Evolutionary conservation across 2,113 vertebrate genomes (phyloP), one percentile per base, ranked within the genome.

Genomic region (Lasiurus cinereus): DNA sequence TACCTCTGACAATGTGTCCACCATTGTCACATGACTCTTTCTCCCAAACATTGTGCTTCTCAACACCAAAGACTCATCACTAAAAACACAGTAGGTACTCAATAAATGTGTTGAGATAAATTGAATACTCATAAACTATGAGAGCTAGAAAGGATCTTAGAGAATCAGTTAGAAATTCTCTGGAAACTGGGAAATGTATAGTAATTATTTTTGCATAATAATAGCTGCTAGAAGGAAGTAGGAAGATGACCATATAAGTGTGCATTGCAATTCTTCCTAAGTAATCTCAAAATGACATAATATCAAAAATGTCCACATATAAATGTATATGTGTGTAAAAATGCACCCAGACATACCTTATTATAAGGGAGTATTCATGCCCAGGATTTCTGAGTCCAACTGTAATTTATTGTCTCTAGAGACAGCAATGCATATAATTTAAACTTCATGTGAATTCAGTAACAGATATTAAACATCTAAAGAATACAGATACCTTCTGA

Each of bases 401-500:
- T 83, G 36, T 29, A 84, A 84, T 69, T 86, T 69, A 83, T 33
- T 18, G 3, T 66, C 50, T 93, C 77, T 69, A 39, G 39, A 91
- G 50, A 90, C 31, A 80, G 6, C 9, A 50, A 90, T 86, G 39
- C 27, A 77, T 13, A 46, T 21, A 46, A 78, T 54, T 90, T 56
- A 79, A 88, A 46, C 18, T 56, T 69, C 21, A 90, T 46, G 43
- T 56, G 56, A 79, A 83, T 88, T 84, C 56, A 96, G 76, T 46
- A 92, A 70, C 39, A 83, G n/a, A 69, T 77, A 95, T 19, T 27
- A 79, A 88, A 52, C 22, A 39, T 22, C 84, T 95, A 66, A 84
- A 48, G 74, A 82, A 59, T 13, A 73, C 14, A 19, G 1, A 2
- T 52, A 33, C 16, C n/a, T 93, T 74, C 72, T 79, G 33, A 88